Evolutionary conservation across 2,888 invertebrate genomes (phyloP).

Genomic region (Eurois occulta): DNA sequence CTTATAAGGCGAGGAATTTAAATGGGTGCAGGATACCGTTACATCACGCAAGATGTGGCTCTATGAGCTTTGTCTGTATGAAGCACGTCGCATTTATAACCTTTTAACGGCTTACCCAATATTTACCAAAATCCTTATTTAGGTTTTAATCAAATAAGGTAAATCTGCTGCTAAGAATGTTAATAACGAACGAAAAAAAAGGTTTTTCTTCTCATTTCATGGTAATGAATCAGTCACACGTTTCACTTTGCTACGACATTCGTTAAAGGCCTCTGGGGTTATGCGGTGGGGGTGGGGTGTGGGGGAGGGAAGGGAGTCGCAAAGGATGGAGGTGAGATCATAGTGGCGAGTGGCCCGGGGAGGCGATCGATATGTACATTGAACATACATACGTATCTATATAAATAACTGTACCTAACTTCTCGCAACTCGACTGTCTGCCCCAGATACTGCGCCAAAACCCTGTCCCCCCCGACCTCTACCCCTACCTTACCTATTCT

Average conservation of each 20-base stretch:
- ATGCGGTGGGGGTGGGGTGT: constrained; percentile 80
- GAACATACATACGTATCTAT: constrained; percentile 89
- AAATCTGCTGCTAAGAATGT: background rate
- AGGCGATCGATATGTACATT: constrained; percentile 91
- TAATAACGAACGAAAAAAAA: constrained; percentile 9
- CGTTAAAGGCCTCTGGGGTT: constrained; percentile 84
- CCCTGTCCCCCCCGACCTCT: constrained; percentile 80
- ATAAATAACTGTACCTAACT: constrained; percentile 89
- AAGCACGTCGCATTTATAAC: background rate
- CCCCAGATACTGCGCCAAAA: constrained; percentile 90
- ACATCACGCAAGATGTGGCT: constrained; percentile 28
- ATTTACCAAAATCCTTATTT: constrained; percentile 1
- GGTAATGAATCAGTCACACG: constrained; percentile 66
- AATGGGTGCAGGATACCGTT: constrained; percentile 39
- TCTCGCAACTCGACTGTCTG: constrained; percentile 90
- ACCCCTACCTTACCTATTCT: constrained; percentile 77
- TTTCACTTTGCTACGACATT: constrained; percentile 75
- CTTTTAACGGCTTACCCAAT: background rate
- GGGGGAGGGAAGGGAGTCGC: constrained; percentile 80
- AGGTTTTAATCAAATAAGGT: background rate
- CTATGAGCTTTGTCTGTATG: constrained; percentile 19
- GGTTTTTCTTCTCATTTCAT: constrained; percentile 25
- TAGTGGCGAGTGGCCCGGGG: constrained; percentile 90
- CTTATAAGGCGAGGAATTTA: constrained; percentile 26
- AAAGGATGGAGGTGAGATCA: constrained; percentile 90